Percentiles rank a stretch among this genome's conserved stretches.
Evolutionary conservation across 37 sponge, comb jelly and placozoan genomes (phyloP).

Genomic region (Sycon ciliatum): DNA sequence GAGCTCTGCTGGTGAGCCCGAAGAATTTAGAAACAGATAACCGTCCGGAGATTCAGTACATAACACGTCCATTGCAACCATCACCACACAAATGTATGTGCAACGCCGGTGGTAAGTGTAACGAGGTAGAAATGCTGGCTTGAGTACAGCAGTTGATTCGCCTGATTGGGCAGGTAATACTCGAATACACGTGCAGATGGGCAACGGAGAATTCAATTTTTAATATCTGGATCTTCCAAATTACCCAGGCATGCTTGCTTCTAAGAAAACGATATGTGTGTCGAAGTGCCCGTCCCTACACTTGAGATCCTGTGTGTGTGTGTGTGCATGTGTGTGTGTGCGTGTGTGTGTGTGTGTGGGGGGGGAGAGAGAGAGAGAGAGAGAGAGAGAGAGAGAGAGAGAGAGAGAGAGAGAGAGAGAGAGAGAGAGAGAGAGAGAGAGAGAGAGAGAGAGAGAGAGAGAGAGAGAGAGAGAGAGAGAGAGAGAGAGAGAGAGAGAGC

Average conservation of each 20-base stretch:
- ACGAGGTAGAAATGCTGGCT: too few relatives aligned
- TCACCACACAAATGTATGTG: too few relatives aligned
- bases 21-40: too few relatives aligned
- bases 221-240: too few relatives aligned
- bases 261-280: not conserved
- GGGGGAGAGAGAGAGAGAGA: not conserved
- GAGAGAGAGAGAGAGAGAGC: not conserved
- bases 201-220: too few relatives aligned
- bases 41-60: too few relatives aligned
- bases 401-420: not conserved
- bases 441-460: not conserved
- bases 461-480: not conserved
- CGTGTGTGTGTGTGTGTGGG: not conserved
- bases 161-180: too few relatives aligned
- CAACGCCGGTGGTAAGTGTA: too few relatives aligned
- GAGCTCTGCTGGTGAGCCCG: too few relatives aligned
- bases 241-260: not conserved
- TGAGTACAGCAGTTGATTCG: too few relatives aligned
- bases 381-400: not conserved
- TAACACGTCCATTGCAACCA: too few relatives aligned
- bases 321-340: not conserved
- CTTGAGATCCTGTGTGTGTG: not conserved
- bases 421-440: not conserved
- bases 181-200: too few relatives aligned
- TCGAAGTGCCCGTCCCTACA: not conserved